Evolutionary conservation across 2,888 invertebrate genomes (phyloP), one percentile per base, ranked within the genome.

Genomic region (Acleris holmiana): DNA sequence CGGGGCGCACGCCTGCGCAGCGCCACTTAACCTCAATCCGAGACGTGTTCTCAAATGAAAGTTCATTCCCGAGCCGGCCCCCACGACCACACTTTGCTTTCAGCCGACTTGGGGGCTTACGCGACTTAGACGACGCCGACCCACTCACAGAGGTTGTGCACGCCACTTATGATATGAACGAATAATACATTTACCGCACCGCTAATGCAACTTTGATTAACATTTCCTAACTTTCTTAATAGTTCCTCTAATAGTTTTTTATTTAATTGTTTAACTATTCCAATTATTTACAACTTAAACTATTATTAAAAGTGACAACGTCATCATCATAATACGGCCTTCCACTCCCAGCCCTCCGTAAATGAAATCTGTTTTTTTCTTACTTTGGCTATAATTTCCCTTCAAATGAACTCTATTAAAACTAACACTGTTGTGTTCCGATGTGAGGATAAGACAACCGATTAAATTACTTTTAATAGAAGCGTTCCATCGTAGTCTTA

Each of bases 41-140:
- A 84, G 84, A 84, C 88, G 84, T 89, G 88, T 91, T 91, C 86
- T 91, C 91, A 89, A 92, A 92, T 91, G 90, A 91, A 90, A 88
- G 84, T 85, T 85, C 83, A 84, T 79, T 83, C 77, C 77, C 73
- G 65, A 78, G 78, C 84, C 85, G 84, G 86, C 77, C 80, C 76
- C 73, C 78, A 74, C 75, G 71, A 82, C 79, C 79, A 80, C 82
- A 86, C 84, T 86, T 85, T 84, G 79, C 86, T 85, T 84, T 85
- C 80, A 85, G 79, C 76, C 73, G 77, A 78, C 79, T 79, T 79
- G 74, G 73, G 73, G 73, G 76, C 77, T 77, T 77, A 70, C 77
- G 72, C 66, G 69, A 70, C 70, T 72, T 72, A 77, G 59, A 68
- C 53, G 35, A 56, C 64, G 57, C 60, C 62, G 64, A 61, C 59